Evolutionary conservation across 2,113 vertebrate genomes (phyloP), one percentile per base, ranked within the genome.

Genomic region (Rattus rattus): DNA sequence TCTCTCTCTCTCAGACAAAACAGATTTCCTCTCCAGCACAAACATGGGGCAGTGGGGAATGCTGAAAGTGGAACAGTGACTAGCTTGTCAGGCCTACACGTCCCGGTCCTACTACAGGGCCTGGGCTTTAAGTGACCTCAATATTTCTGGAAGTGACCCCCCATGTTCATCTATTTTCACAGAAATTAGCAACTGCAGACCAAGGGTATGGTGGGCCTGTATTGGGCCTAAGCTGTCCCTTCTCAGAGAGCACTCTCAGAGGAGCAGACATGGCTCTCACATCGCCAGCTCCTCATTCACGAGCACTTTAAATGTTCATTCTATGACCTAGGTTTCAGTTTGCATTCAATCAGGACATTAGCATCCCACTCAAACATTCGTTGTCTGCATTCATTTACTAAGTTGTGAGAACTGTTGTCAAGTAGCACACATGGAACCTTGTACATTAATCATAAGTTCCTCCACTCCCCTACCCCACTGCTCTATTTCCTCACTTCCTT

Each of bases 51-150:
- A 1, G 1, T 6, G 6, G 5, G 1, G 7, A 7, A 59, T 70
- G 5, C 14, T 61, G 39, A 87, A 39, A 2, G 13, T 54, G 22
- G 0, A 80, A 65, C 30, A 49, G 3, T 65, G 24, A 94, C 7
- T 12, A 19, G 26, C 6, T 63, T 19, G 13, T 61, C 8, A 2
- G 16, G 10, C 12, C n/a, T 26, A 17, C 5, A 76, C 1, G 1
- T 14, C 9, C 2, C 2, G 0, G 2, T 22, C 24, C 47, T 20
- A 43, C 75, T 72, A 67, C 0, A 43, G 16, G 20, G 9, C 1
- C 43, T 14, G 20, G 6, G 9, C 2, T 86, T 33, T 33, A 14
- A 11, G 7, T 17, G 28, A 0, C 20, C 26, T 2, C 2, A 14
- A 63, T 54, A 12, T 24, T 88, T 81, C 28, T 39, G 2, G 12